Percentiles rank a stretch among this genome's conserved stretches.
Evolutionary conservation across 2,113 vertebrate species (phyloP).

Genomic region (Cricetomys ansorgei): DNA sequence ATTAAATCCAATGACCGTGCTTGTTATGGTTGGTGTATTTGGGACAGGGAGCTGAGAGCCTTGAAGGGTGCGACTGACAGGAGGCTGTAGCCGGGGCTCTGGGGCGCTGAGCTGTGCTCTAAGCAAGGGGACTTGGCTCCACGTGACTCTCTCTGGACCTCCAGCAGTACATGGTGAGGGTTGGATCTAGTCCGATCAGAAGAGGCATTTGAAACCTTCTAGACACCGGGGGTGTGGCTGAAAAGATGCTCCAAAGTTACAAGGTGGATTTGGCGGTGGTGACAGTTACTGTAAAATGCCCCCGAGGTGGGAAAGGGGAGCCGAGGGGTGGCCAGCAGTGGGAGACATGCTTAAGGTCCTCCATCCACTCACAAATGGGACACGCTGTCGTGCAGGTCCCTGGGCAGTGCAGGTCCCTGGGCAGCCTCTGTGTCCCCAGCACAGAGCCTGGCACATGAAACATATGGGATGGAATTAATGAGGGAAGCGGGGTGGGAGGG

Average conservation of each 20-base stretch:
- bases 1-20: not conserved
- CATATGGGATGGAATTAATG: not conserved
- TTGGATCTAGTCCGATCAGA: rapidly evolving
- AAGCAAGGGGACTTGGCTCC: not conserved
- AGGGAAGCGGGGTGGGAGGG: rapidly evolving
- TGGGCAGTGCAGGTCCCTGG: too few relatives aligned
- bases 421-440: not conserved
- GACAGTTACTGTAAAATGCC: not conserved
- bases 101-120: not conserved
- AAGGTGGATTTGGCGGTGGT: rapidly evolving
- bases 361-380: rapidly evolving
- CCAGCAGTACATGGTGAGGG: not conserved
- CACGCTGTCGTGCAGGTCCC: rapidly evolving
- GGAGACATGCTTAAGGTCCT: rapidly evolving
- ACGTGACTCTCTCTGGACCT: too few relatives aligned
- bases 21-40: rapidly evolving
- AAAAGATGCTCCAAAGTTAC: not conserved
- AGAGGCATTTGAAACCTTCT: not conserved
- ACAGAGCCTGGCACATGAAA: not conserved
- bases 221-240: not conserved
- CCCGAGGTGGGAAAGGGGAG: not conserved
- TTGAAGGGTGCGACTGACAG: not conserved
- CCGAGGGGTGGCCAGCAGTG: not conserved
- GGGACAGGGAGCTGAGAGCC: too few relatives aligned
- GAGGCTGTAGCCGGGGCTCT: rapidly evolving